A percentile compares a stretch with the other conserved stretches of the same genome.
Conservation (phyloP, 2,113 vertebrate species). For the Taxidea taxus region DNA sequence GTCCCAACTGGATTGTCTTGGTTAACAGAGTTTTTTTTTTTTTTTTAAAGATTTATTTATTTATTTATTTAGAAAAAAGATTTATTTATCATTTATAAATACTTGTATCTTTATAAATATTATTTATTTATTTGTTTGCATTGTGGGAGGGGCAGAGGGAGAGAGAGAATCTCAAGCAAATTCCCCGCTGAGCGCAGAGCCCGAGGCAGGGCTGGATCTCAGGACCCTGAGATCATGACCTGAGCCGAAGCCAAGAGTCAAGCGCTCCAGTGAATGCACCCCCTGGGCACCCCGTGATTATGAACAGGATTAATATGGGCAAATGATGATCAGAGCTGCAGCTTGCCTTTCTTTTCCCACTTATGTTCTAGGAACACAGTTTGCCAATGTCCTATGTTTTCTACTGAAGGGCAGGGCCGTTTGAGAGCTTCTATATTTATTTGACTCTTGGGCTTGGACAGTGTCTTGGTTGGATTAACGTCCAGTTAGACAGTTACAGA, state of each 20-base stretch:
- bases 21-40: background rate
- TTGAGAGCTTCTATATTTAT: background rate
- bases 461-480: background rate
- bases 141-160: background rate
- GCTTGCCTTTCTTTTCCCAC: background rate
- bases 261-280: background rate
- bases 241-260: background rate
- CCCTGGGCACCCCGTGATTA: background rate
- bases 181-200: background rate
- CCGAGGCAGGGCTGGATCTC: background rate
- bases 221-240: background rate
- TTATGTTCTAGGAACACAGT: background rate
- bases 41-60: background rate
- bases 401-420: background rate
- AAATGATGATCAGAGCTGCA: background rate
- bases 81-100: background rate
- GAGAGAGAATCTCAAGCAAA: background rate
- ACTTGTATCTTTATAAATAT: too few relatives aligned
- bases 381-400: background rate
- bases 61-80: background rate
- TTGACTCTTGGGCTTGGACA: background rate
- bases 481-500: background rate
- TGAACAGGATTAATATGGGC: background rate
- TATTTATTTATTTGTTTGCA: background rate
- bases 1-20: background rate